Conservation (phyloP, 2,888 invertebrate genomes). For the Drosophila neutralis region DNA sequence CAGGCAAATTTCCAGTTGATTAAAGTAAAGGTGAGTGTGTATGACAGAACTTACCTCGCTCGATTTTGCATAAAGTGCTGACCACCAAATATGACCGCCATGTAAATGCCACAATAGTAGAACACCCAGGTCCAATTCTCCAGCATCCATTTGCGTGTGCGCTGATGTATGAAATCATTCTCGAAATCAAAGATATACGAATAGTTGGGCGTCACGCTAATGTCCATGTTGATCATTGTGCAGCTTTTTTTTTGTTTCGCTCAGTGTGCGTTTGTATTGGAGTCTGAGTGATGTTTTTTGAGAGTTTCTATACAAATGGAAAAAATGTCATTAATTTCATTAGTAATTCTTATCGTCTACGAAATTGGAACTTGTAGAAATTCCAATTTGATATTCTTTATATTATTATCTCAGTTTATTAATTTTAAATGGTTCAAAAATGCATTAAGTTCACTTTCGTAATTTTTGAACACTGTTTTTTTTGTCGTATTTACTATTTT, state of each 20-base stretch:
- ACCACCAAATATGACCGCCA: constrained; percentile 96
- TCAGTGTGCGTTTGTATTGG: constrained; percentile 1
- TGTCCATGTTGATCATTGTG: constrained; percentile 85
- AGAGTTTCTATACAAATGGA: constrained; percentile 14
- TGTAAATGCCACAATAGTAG: constrained; percentile 94
- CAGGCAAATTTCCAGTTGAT: constrained; percentile 31
- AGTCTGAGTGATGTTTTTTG: constrained; percentile 11
- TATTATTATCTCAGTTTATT: background rate
- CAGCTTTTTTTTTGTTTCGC: constrained; percentile 7
- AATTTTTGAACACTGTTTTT: background rate
- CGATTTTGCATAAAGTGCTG: constrained; percentile 97
- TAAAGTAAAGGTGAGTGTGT: constrained; percentile 1
- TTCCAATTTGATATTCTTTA: background rate
- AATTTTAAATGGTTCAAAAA: background rate
- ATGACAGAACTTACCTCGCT: constrained; percentile 87
- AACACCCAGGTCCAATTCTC: constrained; percentile 98
- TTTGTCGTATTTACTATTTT: constrained; percentile 3
- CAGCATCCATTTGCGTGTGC: constrained; percentile 97
- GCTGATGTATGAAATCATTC: constrained; percentile 95
- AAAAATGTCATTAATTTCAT: constrained; percentile 1
- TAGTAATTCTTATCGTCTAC: background rate
- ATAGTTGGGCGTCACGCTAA: constrained; percentile 92
- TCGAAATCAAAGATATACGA: constrained; percentile 98
- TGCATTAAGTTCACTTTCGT: background rate
- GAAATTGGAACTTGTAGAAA: background rate